These are phyloP conservation scores for Epicampocera succincta DNA, from an alignment of 2,888 invertebrate species.

Conservation along the genomic window DNA sequence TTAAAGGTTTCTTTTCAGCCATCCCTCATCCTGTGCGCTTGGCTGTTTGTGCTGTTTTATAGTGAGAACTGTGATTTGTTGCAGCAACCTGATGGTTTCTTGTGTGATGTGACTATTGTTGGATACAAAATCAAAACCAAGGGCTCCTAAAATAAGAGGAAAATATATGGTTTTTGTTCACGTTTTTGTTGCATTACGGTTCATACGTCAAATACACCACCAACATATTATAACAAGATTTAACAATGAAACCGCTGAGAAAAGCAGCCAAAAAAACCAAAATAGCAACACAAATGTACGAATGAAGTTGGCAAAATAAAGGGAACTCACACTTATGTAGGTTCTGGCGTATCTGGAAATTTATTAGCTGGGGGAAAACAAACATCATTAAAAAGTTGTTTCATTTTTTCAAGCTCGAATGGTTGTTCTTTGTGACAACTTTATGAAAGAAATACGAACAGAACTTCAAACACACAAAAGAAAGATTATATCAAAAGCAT, in stretches of 20 bases:
- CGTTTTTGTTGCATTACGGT: conserved; percentile 49
- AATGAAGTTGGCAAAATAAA: conserved; percentile 6
- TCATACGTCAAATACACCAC: conserved; percentile 66
- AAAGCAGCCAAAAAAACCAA: background rate
- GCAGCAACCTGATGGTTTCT: conserved; percentile 52
- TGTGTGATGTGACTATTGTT: conserved; percentile 24
- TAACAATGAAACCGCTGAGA: conserved; percentile 59
- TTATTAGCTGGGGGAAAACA: background rate
- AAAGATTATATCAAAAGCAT: too few relatives aligned
- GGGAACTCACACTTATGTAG: too few relatives aligned
- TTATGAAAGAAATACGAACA: too few relatives aligned
- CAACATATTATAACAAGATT: conserved; percentile 61
- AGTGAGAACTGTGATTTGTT: conserved; percentile 65
- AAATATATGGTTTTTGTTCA: conserved; percentile 1
- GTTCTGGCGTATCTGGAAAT: background rate
- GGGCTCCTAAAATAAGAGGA: background rate
- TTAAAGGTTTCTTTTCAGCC: conserved; percentile 39
- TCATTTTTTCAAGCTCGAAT: too few relatives aligned
- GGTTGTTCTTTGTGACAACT: too few relatives aligned
- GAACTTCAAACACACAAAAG: too few relatives aligned
- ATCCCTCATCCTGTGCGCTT: conserved; percentile 21
- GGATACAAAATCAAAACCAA: conserved; percentile 39
- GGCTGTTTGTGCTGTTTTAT: conserved; percentile 32
- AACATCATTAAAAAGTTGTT: too few relatives aligned
- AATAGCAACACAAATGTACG: background rate